These are phyloP conservation scores for Gobio occitaniae DNA, from an alignment of 2,797 vertebrate species.

Conservation along the genomic window DNA sequence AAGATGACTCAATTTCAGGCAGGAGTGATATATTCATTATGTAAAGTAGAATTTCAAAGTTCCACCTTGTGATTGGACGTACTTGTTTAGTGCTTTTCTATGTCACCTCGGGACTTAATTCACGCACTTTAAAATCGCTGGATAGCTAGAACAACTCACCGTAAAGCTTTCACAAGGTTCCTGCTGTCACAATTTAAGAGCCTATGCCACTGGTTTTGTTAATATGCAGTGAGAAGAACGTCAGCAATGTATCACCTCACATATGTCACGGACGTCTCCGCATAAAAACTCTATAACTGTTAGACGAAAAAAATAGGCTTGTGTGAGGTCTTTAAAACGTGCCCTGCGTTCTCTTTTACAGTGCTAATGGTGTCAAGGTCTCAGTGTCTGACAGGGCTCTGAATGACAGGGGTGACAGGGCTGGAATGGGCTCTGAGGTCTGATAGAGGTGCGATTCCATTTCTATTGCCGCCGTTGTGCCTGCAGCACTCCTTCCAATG, in stretches of 20 bases:
- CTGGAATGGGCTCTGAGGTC: slow-evolving; percentile 18
- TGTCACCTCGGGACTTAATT: slow-evolving; percentile 44
- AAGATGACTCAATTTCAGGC: slow-evolving; percentile 49
- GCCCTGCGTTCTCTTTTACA: not conserved
- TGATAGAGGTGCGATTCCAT: slow-evolving; percentile 33
- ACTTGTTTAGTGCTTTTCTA: slow-evolving; percentile 55
- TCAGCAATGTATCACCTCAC: not conserved
- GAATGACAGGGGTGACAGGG: slow-evolving; percentile 4
- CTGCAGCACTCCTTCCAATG: not conserved
- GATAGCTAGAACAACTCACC: slow-evolving; percentile 43
- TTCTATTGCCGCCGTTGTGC: slow-evolving; percentile 3
- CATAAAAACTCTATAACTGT: slow-evolving; percentile 35
- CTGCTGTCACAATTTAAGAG: slow-evolving; percentile 56
- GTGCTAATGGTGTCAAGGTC: slow-evolving; percentile 26
- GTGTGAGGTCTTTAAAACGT: slow-evolving; percentile 17
- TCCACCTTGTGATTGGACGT: slow-evolving; percentile 34
- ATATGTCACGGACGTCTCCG: slow-evolving; percentile 6
- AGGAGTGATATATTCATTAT: slow-evolving; percentile 34
- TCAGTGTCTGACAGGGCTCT: not conserved
- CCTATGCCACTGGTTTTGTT: slow-evolving; percentile 19
- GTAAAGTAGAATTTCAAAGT: slow-evolving; percentile 56
- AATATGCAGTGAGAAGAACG: not conserved
- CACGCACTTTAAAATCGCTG: slow-evolving; percentile 44
- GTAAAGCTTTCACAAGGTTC: slow-evolving; percentile 58
- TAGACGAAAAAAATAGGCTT: not conserved